Conservation (phyloP, 1,140 invertebrate species). For the Cepaea nemoralis region DNA sequence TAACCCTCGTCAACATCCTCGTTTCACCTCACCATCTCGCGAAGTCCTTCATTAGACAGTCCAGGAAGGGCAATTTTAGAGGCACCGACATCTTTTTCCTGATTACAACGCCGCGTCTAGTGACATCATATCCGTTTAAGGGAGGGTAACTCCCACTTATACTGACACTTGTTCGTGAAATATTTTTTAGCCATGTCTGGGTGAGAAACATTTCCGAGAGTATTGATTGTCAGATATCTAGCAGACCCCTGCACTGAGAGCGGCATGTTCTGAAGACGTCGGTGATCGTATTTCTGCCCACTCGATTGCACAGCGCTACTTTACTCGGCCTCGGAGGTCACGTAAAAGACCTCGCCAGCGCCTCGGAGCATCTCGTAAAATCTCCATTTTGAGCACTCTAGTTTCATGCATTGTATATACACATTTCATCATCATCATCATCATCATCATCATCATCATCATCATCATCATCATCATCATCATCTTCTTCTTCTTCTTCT, state of each 20-base stretch:
- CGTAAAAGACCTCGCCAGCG: no score
- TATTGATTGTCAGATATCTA: background rate
- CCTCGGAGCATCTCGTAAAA: no score
- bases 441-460: no score
- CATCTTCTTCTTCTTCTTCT: no score
- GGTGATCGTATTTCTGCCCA: background rate
- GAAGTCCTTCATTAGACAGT: slow-evolving; percentile 6
- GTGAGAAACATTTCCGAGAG: background rate
- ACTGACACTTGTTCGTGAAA: background rate
- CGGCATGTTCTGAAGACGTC: background rate
- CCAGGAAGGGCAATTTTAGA: slow-evolving; percentile 1
- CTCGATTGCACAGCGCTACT: background rate
- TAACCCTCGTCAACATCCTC: slow-evolving; percentile 10
- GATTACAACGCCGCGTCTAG: slow-evolving; percentile 9
- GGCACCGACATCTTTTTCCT: background rate
- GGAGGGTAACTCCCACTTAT: slow-evolving; percentile 12
- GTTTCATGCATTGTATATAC: no score
- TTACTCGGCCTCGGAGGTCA: background rate
- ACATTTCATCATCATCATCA: no score
- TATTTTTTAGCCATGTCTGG: background rate
- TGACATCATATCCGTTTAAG: slow-evolving; percentile 12
- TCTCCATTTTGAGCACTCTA: no score
- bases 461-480: no score
- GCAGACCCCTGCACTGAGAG: background rate
- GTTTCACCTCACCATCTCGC: slow-evolving; percentile 8